Base-by-base conservation (phyloP, 2,797 vertebrate genomes). In the Rhinogobio ventralis region DNA sequence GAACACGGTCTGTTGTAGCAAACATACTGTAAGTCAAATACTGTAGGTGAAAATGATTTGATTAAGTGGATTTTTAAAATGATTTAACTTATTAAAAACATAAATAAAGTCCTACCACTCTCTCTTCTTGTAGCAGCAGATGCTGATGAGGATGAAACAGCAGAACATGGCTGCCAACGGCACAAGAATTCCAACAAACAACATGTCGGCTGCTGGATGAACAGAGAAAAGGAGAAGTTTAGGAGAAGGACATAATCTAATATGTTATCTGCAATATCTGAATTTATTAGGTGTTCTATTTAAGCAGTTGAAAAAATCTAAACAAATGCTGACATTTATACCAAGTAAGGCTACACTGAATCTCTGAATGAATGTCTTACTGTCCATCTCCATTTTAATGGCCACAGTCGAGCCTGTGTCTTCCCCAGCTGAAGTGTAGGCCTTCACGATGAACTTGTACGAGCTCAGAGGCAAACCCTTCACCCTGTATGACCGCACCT, bases 51-150 rank as follows among this genome's bases (percentile, higher is more conserved):
- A 46, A 71, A 25, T 25, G 11, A n/a, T 62, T 73, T 14, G 3
- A 46, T 46, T 64, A 23, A 81, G 51, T 62, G 53, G 36, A 7
- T 60, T 33, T 45, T 46, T 15, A 0, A 49, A 74, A 64, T 7
- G 0, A 73, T 25, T 62, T 28, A n/a, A 57, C 25, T 2, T n/a
- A 20, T 39, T 14, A 20, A 36, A 66, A 75, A 60, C 7, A 78
- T 72, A 20, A 82, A 67, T 82, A 46, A 89, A 28, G 11, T 82
- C 90, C 89, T 87, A 99, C 98, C 98, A 99, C 92, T 97, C 96
- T 91, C 98, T 95, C 88, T 99, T 99, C 91, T 92, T 96, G 90
- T 97, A 99, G 92, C 97, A 99, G 85, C 97, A 89, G 64, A 95
- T 89, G 33, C 95, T 96, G 64, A 96, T 94, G 76, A 97, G 84